Evolutionary conservation across 2,888 invertebrate species (phyloP), one percentile per base, ranked within the genome.

Genomic region (Empis livida): DNA sequence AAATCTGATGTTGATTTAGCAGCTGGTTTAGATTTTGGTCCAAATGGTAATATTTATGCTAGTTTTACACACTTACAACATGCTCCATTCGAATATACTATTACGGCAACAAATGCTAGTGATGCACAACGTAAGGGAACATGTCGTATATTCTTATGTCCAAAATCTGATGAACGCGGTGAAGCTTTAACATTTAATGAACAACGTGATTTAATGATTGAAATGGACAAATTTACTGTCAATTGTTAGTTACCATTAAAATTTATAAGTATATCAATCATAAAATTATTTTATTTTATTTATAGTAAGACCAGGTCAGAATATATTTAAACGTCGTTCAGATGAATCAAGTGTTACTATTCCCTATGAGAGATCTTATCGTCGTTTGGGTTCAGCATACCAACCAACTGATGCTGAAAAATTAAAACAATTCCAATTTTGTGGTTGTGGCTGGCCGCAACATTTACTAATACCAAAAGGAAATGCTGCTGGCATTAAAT

Each of bases 401-500:
- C 79, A 81, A 1, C 67, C 67, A 1, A 59, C 53, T 3, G 49
- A 51, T 45, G 64, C 72, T 0, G 68, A 66, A 3, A 63, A 68
- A 3, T 67, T 75, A 1, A 72, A 71, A 0, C 65, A 71, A 45
- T 84, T 84, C 70, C 82, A 84, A 69, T 86, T 84, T 75, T 91
- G 90, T 70, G 89, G 89, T 50, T 91, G 90, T 59, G 88, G 89
- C 44, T 89, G 89, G 87, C 89, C 89, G 0, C 80, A 86, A 51
- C 87, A 89, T 65, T 76, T 89, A 77, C 73, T 88, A 8, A 55
- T 86, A 32, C 84, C 88, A 1, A 83, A 79, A 66, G 89, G 89
- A 5, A 79, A 65, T 5, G 59, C 73, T 0, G 71, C 75, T 49
- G 88, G 88, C 1, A 79, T 75, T 66, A 67, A 72, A 0, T 77